Evolutionary conservation across 2,113 vertebrate genomes (phyloP), one percentile per base, ranked within the genome.

Genomic region (Oryzias woworae): DNA sequence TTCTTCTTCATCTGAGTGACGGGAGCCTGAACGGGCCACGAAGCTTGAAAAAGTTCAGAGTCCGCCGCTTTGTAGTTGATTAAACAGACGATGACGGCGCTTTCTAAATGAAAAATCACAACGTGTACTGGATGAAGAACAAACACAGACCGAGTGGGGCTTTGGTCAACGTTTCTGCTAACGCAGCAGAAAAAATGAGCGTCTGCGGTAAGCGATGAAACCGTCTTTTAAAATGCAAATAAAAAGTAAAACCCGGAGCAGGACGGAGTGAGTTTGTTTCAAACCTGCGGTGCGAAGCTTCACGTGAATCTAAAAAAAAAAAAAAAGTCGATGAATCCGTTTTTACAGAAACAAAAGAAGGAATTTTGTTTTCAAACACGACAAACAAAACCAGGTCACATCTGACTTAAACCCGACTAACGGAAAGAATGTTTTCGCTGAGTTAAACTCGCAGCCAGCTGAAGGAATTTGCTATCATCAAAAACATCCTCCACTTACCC

Each of bases 401-500:
- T 12, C 2, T 10, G 8, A 36, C 12, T 36, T 36, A 36, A 36
- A 36, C 7, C 10, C 3, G 8, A 36, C 20, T 20, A 26, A 42
- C 14, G 58, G 54, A 31, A 48, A 61, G 13, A 28, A 28, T 65
- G 20, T 56, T 66, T 18, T 69, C 46, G 18, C 26, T 58, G 52
- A 23, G 17, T 36, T 36, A 8, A 36, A 69, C 15, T 63, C 31
- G 58, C 51, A 52, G 60, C 64, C 68, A 66, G 60, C 59, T 71
- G 24, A 54, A 82, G 71, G 85, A 88, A 88, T 88, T 77, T 80
- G 46, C 69, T 62, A 23, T 65, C 49, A 60, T 65, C 58, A 75
- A 67, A 77, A 70, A 68, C 53, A 77, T 83, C 59, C 62, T 54
- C 18, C 74, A 95, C 96, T 98, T 89, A 98, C 96, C 93, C 96